Base-by-base conservation (phyloP, 2,113 vertebrate genomes). In the Rana temporaria region DNA sequence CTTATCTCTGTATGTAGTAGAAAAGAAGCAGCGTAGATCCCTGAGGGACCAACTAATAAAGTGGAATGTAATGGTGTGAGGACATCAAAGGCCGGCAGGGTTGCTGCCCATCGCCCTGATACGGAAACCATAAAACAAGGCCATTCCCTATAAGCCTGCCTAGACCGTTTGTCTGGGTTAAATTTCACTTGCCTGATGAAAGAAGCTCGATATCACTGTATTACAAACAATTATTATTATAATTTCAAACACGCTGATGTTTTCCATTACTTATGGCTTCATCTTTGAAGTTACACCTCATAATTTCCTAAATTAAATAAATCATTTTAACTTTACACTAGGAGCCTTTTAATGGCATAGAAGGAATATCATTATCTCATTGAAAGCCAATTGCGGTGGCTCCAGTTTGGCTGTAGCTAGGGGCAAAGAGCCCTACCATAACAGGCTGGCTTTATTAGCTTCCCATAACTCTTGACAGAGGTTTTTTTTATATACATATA, bases 341-440 rank as follows among this genome's bases (percentile, higher is more conserved):
- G 92, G 93, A 94, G 93, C 91, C 92, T 95, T 95, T 94, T 93
- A 95, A 95, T 95, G 93, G 94, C 92, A 94, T 92, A 93, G 91
- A 94, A 94, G 92, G 93, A 95, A 95, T 95, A 95, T 94, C 93
- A 95, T 95, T 95, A 95, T 95, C 94, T 95, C 94, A 95, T 95
- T 95, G 93, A 94, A 90, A 92, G 92, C 91, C 93, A 94, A 95
- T 95, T 95, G 94, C 91, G 90, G 91, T 85, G 94, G 94, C 94
- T 95, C 94, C 94, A 93, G 92, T 89, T 88, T 92, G 94, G 91
- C 94, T 94, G 92, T 94, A 91, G 94, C 94, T 95, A 84, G 92
- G 94, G 94, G 93, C 94, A 91, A 95, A 92, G 91, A 88, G 91
- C 87, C 91, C 90, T 89, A 82, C 91, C 90, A 89, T 90, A 93